Evolutionary conservation across 2,797 vertebrate genomes (phyloP).

Genomic region (Caiman crocodilus): DNA sequence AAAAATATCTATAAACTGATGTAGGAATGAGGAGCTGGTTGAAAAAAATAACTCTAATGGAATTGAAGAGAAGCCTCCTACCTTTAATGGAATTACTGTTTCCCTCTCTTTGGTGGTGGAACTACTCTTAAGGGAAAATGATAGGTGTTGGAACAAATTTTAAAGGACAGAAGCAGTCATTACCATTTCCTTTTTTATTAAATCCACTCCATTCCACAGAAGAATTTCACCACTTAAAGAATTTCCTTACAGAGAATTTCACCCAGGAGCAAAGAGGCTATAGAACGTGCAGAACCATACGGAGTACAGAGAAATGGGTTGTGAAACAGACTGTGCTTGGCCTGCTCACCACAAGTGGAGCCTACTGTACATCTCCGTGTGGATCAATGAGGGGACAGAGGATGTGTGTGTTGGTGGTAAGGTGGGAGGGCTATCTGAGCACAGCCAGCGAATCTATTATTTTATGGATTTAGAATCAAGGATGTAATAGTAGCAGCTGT

Average conservation of each 20-base stretch:
- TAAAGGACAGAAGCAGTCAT: neutral
- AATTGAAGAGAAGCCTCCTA: neutral
- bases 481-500: neutral
- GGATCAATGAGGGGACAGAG: neutral
- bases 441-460: neutral
- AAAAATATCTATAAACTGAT: conserved; percentile 1
- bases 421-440: neutral
- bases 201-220: neutral
- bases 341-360: neutral
- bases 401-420: too few species aligned
- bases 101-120: conserved; percentile 16
- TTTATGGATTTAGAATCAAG: neutral
- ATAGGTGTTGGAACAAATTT: neutral
- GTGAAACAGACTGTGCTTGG: neutral
- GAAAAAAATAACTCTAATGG: neutral
- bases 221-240: neutral
- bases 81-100: neutral
- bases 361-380: accelerated
- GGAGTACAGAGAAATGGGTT: neutral
- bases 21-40: neutral
- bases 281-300: neutral
- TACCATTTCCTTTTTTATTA: neutral
- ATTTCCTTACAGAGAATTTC: conserved; percentile 10
- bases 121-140: neutral
- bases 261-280: neutral